A percentile compares a stretch with the other conserved stretches of the same genome.
Evolutionary conservation across 2,888 invertebrate species (phyloP).

Genomic region (Cataglyphis rosenhaueri): DNA sequence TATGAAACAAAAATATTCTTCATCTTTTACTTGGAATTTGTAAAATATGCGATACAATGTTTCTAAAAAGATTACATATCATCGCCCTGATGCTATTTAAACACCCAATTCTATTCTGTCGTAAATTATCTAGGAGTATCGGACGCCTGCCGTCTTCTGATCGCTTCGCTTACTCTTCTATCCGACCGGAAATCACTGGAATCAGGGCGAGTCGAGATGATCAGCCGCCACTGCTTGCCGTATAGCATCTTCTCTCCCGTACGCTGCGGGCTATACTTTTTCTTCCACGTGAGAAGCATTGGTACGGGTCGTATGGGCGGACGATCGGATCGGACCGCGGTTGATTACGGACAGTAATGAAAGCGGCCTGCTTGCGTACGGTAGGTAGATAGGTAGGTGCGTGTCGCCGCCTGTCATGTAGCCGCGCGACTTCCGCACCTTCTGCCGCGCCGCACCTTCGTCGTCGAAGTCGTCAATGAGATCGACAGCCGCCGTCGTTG

Average conservation of each 20-base stretch:
- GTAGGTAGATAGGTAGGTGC: constrained; percentile 60
- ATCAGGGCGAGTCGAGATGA: constrained; percentile 17
- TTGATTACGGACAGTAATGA: constrained; percentile 83
- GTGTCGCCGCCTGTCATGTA: constrained; percentile 78
- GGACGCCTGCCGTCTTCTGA: not conserved
- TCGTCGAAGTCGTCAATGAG: constrained; percentile 62
- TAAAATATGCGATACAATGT: not conserved
- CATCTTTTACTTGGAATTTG: not conserved
- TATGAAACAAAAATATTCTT: not conserved
- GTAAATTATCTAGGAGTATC: not conserved
- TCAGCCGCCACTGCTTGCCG: constrained; percentile 28
- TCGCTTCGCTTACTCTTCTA: not conserved
- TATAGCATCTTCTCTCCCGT: constrained; percentile 40
- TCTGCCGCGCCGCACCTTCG: not conserved
- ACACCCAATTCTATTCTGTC: not conserved
- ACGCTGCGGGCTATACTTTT: constrained; percentile 74
- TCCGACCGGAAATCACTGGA: not conserved
- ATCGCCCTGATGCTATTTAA: not conserved
- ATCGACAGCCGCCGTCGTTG: constrained; percentile 31
- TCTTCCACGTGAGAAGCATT: constrained; percentile 75
- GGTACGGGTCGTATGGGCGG: constrained; percentile 69
- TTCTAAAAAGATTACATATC: not conserved
- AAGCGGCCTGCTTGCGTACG: constrained; percentile 81
- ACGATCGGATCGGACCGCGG: constrained; percentile 65
- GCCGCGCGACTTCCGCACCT: constrained; percentile 48